Percentiles rank a stretch among this genome's conserved stretches.
Evolutionary conservation across 2,888 invertebrate species (phyloP).

Genomic region (Plebejus argus): DNA sequence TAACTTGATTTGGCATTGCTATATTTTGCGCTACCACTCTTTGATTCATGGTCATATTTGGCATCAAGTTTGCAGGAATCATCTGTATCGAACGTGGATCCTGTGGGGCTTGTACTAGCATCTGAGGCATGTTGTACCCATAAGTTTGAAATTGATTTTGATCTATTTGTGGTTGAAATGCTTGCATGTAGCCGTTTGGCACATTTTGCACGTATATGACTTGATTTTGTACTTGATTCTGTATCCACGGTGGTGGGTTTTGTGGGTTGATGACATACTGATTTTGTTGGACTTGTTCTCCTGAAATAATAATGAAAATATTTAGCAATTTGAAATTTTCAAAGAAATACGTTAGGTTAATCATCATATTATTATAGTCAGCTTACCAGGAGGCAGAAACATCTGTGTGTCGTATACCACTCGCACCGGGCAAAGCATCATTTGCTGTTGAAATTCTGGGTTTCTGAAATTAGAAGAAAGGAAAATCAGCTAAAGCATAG

Average conservation of each 20-base stretch:
- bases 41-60: constrained; percentile 42
- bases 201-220: constrained; percentile 68
- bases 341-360: neutral
- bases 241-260: constrained; percentile 72
- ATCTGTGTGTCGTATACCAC: constrained; percentile 70
- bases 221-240: constrained; percentile 62
- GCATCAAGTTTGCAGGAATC: constrained; percentile 41
- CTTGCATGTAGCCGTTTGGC: constrained; percentile 58
- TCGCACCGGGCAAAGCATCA: constrained; percentile 68
- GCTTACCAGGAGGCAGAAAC: constrained; percentile 64
- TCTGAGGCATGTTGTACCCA: constrained; percentile 58
- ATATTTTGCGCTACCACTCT: constrained; percentile 39
- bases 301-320: constrained; percentile 51
- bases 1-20: constrained; percentile 40
- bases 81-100: constrained; percentile 45
- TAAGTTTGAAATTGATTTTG: constrained; percentile 66
- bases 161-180: constrained; percentile 59
- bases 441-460: constrained; percentile 58
- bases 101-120: constrained; percentile 51
- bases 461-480: constrained; percentile 41
- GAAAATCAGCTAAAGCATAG: neutral
- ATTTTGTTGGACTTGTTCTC: constrained; percentile 64
- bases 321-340: neutral
- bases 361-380: neutral
- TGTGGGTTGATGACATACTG: constrained; percentile 68